These are phyloP conservation scores for Asteroscopus sphinx DNA, from an alignment of 2,888 invertebrate species.

Conservation along the genomic window DNA sequence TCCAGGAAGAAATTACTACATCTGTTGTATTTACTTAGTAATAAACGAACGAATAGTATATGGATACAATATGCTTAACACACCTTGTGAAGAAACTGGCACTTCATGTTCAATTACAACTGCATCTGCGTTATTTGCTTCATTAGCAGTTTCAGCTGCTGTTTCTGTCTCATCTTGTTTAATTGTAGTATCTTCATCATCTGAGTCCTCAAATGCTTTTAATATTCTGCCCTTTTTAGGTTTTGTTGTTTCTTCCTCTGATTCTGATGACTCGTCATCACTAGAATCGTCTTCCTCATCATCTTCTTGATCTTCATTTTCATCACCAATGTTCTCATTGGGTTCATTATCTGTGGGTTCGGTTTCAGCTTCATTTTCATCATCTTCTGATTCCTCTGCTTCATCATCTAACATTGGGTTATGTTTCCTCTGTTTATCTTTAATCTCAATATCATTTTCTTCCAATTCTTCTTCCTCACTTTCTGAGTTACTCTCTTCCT, in stretches of 20 bases:
- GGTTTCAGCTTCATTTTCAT: conserved; percentile 65
- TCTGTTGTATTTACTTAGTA: too few relatives aligned
- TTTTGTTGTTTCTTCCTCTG: conserved; percentile 69
- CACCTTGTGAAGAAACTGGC: conserved; percentile 75
- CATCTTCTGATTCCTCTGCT: conserved; percentile 86
- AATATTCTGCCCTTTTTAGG: conserved; percentile 81
- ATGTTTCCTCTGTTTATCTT: conserved; percentile 78
- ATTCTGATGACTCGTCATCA: conserved; percentile 75
- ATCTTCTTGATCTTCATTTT: conserved; percentile 65
- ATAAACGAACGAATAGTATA: not conserved
- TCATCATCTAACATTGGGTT: conserved; percentile 85
- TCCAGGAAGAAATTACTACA: too few relatives aligned
- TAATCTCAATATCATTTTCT: conserved; percentile 75
- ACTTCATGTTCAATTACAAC: conserved; percentile 33
- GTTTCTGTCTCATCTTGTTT: conserved; percentile 21
- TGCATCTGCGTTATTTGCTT: conserved; percentile 24
- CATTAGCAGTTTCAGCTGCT: conserved; percentile 10
- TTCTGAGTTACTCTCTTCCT: conserved; percentile 80
- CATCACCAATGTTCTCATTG: conserved; percentile 52
- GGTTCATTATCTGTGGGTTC: conserved; percentile 64
- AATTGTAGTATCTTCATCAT: conserved; percentile 72
- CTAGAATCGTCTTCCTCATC: conserved; percentile 70
- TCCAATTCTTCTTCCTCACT: conserved; percentile 83
- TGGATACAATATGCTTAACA: conserved; percentile 4
- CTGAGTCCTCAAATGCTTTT: conserved; percentile 87